phyloP scores from a whole-genome alignment of 2,888 invertebrate genomes.

The Diaprepes abbreviatus region DNA sequence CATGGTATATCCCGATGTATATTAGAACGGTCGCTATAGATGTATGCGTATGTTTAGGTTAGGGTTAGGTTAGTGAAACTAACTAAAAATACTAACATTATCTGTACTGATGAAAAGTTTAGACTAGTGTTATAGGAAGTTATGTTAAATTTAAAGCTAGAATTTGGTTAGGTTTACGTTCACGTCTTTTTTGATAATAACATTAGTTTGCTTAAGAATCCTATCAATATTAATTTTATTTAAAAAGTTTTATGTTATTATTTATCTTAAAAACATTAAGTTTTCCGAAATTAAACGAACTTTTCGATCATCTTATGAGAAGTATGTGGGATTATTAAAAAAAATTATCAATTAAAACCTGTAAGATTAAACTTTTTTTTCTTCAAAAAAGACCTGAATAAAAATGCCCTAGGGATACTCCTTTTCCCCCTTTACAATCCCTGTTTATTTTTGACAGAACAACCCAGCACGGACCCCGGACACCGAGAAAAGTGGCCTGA shows the following conservation, averaged over 20 bases:
- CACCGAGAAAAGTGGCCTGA: constrained; percentile 82
- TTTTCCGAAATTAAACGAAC: too few relatives aligned
- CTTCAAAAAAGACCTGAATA: constrained; percentile 9
- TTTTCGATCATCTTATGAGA: too few relatives aligned
- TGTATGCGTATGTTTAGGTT: neutral
- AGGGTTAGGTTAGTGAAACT: neutral
- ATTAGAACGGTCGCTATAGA: too few relatives aligned
- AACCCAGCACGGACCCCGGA: constrained; percentile 78
- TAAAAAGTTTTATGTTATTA: too few relatives aligned
- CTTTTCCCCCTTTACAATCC: constrained; percentile 38
- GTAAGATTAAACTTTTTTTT: too few relatives aligned
- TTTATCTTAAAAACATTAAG: too few relatives aligned
- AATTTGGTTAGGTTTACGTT: neutral
- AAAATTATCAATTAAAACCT: too few relatives aligned
- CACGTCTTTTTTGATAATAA: constrained; percentile 16
- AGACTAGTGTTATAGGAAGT: neutral
- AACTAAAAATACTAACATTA: constrained; percentile 8
- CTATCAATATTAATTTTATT: too few relatives aligned
- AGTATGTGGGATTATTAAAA: too few relatives aligned
- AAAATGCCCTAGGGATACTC: neutral
- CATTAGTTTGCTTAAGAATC: too few relatives aligned
- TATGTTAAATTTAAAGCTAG: constrained; percentile 7
- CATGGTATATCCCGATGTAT: too few relatives aligned
- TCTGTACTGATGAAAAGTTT: neutral
- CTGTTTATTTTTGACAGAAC: constrained; percentile 67